Evolutionary conservation across 2,888 invertebrate genomes (phyloP).

Genomic region (Microplitis manilae): DNA sequence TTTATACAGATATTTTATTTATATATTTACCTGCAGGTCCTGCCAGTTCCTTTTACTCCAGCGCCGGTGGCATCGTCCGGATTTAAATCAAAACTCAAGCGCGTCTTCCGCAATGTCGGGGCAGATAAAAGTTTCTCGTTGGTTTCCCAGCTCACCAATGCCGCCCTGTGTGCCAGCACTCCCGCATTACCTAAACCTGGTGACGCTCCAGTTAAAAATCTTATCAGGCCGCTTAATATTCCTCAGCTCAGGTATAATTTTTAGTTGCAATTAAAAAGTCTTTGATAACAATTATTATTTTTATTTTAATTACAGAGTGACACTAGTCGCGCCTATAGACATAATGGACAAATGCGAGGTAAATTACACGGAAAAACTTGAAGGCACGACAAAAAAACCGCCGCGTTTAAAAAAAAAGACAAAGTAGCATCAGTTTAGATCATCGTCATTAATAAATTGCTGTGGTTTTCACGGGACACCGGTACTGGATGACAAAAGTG

Average conservation of each 20-base stretch:
- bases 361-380: conserved; percentile 62
- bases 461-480: conserved; percentile 36
- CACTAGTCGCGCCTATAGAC: conserved; percentile 63
- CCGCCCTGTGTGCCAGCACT: conserved; percentile 76
- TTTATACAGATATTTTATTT: conserved; percentile 25
- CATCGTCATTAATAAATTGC: conserved; percentile 46
- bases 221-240: conserved; percentile 75
- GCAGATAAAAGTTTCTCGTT: conserved; percentile 73
- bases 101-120: conserved; percentile 75
- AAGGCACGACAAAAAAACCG: conserved; percentile 67
- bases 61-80: conserved; percentile 67
- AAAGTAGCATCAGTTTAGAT: conserved; percentile 62
- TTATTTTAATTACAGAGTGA: conserved; percentile 59
- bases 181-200: conserved; percentile 75
- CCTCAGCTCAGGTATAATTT: conserved; percentile 72
- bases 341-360: conserved; percentile 59
- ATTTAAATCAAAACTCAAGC: conserved; percentile 74
- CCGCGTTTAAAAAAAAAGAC: conserved; percentile 73
- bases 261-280: not conserved
- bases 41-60: conserved; percentile 51
- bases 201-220: conserved; percentile 75
- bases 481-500: conserved; percentile 30
- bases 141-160: conserved; percentile 76
- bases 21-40: conserved; percentile 42
- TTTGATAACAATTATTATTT: no score